These are phyloP conservation scores for Oxytorus armatus DNA, from an alignment of 2,888 invertebrate species.

Conservation along the genomic window DNA sequence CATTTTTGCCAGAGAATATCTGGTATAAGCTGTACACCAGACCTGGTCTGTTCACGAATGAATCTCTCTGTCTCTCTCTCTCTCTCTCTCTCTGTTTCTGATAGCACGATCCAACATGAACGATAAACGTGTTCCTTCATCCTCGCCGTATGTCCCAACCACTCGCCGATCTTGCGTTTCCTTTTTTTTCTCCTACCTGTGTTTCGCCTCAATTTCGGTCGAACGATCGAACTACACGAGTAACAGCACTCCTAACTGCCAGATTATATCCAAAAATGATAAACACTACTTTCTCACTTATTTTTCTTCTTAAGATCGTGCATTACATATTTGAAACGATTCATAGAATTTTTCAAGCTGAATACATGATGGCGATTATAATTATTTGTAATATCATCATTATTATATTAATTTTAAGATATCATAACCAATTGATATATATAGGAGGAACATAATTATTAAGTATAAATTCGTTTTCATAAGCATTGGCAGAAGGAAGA, in stretches of 20 bases:
- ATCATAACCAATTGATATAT: too few species aligned
- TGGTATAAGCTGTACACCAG: constrained; percentile 48
- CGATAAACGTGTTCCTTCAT: constrained; percentile 58
- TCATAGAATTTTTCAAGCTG: too few species aligned
- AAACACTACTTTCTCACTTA: background rate
- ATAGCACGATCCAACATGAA: constrained; percentile 22
- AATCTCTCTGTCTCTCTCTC: constrained; percentile 16
- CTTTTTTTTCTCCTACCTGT: constrained; percentile 17
- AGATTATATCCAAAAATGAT: constrained; percentile 1
- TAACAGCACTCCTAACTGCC: too few species aligned
- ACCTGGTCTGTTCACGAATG: constrained; percentile 12
- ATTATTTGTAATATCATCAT: too few species aligned
- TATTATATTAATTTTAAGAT: too few species aligned
- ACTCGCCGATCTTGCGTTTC: constrained; percentile 47
- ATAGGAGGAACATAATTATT: too few species aligned
- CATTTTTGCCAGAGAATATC: constrained; percentile 54
- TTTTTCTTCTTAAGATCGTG: background rate
- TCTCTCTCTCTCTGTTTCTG: constrained; percentile 26
- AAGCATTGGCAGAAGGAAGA: too few species aligned
- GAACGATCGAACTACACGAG: constrained; percentile 4
- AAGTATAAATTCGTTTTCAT: too few species aligned
- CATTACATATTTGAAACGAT: background rate
- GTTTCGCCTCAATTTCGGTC: constrained; percentile 32
- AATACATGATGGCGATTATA: too few species aligned
- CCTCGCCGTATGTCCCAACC: constrained; percentile 37